Evolutionary conservation across 2,113 vertebrate species (phyloP).

Genomic region (Corythaixoides concolor): DNA sequence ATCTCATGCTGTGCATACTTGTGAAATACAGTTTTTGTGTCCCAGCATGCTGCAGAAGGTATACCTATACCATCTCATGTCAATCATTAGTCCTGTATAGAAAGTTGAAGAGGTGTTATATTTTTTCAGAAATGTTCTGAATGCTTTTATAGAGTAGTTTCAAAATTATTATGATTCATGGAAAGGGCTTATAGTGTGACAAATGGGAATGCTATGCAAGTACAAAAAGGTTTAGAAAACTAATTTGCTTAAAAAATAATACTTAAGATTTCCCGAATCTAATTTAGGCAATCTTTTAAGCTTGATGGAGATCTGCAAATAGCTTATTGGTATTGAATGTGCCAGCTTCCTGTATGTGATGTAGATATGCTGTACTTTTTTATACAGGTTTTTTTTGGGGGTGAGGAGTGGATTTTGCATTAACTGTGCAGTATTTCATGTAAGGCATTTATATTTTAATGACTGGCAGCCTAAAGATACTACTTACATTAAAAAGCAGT

Average conservation of each 20-base stretch:
- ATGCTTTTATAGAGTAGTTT: background rate
- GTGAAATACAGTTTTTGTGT: background rate
- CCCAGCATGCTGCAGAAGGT: background rate
- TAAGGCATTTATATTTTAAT: background rate
- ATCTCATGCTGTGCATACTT: background rate
- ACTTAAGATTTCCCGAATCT: background rate
- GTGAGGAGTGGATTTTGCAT: background rate
- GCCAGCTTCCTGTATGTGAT: background rate
- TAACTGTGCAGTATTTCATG: background rate
- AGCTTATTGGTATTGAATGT: background rate
- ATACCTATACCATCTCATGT: accelerated
- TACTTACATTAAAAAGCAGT: background rate
- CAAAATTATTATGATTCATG: background rate
- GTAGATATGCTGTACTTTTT: background rate
- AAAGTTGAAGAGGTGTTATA: background rate
- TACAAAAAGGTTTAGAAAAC: background rate
- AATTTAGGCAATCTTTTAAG: background rate
- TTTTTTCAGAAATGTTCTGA: background rate
- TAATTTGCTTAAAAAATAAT: too few species aligned
- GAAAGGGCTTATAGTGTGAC: background rate
- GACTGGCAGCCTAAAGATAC: background rate
- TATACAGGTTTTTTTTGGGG: background rate
- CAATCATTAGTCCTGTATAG: background rate
- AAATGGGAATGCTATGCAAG: background rate
- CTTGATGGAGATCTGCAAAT: background rate